Evolutionary conservation across 2,888 invertebrate species (phyloP), one percentile per base, ranked within the genome.

Genomic region (Xestia xanthographa): DNA sequence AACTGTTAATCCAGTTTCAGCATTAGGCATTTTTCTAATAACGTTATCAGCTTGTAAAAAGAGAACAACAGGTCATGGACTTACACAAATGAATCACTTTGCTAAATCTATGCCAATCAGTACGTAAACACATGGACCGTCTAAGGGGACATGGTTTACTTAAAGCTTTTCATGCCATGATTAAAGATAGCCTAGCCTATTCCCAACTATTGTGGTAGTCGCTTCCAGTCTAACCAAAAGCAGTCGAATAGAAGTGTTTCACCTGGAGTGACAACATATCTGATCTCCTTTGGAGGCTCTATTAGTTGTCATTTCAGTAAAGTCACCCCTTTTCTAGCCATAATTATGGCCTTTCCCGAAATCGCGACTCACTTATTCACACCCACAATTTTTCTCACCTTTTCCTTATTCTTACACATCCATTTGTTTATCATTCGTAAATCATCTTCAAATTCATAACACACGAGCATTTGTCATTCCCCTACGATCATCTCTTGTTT

Each of bases 381-480:
- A 20, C 29, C 29, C 17, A 20, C 58, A 29, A 56, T 17, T 29
- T 58, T 58, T 29, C 8, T 29, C 8, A 20, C 17, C 17, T 56
- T 34, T 29, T 29, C 58, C 29, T 58, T 58, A 34, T 29, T 34
- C 9, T 20, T 29, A 29, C 53, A 26, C 29, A 1, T 9, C 9
- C 63, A 63, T 45, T 12, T n/a, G 65, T 66, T 38, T 43, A 62
- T 26, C 69, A 73, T 58, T 38, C 38, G 1, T 9, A 66, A 68
- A 72, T 72, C 56, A 56, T 58, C 58, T 48, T 60, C 5, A 22
- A 70, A 70, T 53, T 1, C 2, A 60, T 60, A 53, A 63, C 41
- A 41, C 71, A 75, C 83, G 68, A 26, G 67, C 50, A 20, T 63
- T 12, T 29, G 29, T 22, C 73, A 78, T 53, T 45, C 26, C 5